Percentiles rank a stretch among this genome's conserved stretches.
These are phyloP conservation scores for Philonicus albiceps DNA, from an alignment of 2,888 invertebrate species.

Conservation along the genomic window DNA sequence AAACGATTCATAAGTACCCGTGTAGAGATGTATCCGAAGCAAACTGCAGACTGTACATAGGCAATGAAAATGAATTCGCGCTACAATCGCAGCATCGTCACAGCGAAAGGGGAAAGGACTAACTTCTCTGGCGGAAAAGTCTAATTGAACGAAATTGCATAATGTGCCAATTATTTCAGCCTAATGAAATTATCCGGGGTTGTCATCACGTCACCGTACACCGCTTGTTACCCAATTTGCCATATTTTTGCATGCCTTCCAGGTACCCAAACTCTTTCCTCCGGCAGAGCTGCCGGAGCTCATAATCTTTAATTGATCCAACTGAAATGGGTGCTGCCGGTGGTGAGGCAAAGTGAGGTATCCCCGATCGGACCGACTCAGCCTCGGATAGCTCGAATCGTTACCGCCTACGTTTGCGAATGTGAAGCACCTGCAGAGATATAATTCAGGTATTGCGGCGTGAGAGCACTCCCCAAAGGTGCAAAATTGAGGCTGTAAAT, in stretches of 20 bases:
- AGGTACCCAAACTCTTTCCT: background rate
- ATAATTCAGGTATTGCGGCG: background rate
- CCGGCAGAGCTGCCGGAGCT: background rate
- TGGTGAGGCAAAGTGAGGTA: too few species aligned
- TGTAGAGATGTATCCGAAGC: too few species aligned
- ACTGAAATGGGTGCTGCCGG: background rate
- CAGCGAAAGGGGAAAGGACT: background rate
- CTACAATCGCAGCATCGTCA: background rate
- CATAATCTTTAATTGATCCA: background rate
- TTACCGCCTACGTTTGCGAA: background rate
- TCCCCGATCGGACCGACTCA: background rate
- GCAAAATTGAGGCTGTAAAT: background rate
- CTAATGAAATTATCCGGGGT: background rate
- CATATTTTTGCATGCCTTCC: background rate
- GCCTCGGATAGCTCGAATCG: background rate
- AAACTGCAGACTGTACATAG: background rate
- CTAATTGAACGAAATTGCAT: background rate
- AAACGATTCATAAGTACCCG: background rate
- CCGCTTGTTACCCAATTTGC: background rate
- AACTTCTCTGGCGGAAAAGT: background rate
- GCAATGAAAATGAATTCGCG: background rate
- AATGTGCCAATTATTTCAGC: background rate
- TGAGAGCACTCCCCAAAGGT: background rate
- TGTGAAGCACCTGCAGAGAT: background rate
- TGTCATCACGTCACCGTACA: background rate